Conservation (phyloP, 2,113 vertebrate genomes). For the Phyllostomus discolor region DNA sequence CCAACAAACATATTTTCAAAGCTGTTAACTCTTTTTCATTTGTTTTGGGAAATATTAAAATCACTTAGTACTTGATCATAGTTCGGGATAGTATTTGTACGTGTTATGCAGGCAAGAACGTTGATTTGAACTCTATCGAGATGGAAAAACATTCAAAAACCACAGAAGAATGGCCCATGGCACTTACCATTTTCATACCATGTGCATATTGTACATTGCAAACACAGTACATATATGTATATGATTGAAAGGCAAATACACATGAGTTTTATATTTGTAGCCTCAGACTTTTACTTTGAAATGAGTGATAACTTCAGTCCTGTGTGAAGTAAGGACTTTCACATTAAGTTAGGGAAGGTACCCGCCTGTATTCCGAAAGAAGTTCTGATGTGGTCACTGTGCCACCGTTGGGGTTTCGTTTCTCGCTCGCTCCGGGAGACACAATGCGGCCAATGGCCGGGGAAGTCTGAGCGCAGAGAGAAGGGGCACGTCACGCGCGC, state of each 20-base stretch:
- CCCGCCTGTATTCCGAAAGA: background rate
- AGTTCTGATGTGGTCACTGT: background rate
- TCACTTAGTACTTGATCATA: background rate
- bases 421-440: background rate
- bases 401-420: background rate
- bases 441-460: background rate
- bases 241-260: background rate
- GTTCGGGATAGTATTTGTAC: background rate
- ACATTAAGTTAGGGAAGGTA: background rate
- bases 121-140: background rate
- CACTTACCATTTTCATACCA: background rate
- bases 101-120: background rate
- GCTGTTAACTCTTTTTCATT: background rate
- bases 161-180: background rate
- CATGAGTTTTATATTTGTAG: background rate
- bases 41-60: background rate
- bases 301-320: background rate
- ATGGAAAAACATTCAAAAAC: background rate
- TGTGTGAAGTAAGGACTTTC: background rate
- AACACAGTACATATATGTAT: background rate
- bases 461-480: background rate
- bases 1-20: background rate
- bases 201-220: background rate
- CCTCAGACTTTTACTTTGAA: background rate
- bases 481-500: background rate